Percentiles rank a stretch among this genome's conserved stretches.
Evolutionary conservation across 2,797 vertebrate genomes (phyloP).

Genomic region (Eleutherodactylus coqui): DNA sequence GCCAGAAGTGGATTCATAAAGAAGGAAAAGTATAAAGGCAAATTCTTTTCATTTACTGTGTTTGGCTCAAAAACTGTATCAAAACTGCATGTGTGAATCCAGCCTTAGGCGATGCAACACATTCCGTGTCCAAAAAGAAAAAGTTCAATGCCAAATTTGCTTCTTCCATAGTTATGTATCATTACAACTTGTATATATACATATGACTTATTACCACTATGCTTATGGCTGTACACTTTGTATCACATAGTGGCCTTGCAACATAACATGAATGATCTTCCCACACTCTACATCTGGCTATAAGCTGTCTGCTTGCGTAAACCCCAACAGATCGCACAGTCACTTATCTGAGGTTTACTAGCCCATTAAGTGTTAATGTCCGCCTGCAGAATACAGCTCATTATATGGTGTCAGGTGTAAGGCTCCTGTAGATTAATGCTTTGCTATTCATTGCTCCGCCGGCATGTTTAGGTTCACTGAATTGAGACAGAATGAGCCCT

Average conservation of each 20-base stretch:
- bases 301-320: too few relatives aligned
- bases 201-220: neutral
- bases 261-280: neutral
- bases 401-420: conserved; percentile 68
- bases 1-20: too few relatives aligned
- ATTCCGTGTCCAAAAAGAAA: too few relatives aligned
- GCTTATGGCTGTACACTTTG: neutral
- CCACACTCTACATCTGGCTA: neutral
- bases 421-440: conserved; percentile 68
- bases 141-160: neutral
- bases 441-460: conserved; percentile 70
- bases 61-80: neutral
- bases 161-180: neutral
- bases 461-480: conserved; percentile 74
- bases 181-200: neutral
- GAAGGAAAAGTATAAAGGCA: neutral
- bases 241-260: neutral
- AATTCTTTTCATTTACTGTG: neutral
- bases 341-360: conserved; percentile 10
- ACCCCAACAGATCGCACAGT: neutral
- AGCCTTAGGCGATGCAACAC: neutral
- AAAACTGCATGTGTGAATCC: neutral
- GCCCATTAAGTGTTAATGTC: conserved; percentile 35
- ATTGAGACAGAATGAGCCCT: conserved; percentile 69
- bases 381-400: conserved; percentile 59